phyloP scores from a whole-genome alignment of 2,888 invertebrate species.

The Apotomis capreana region DNA sequence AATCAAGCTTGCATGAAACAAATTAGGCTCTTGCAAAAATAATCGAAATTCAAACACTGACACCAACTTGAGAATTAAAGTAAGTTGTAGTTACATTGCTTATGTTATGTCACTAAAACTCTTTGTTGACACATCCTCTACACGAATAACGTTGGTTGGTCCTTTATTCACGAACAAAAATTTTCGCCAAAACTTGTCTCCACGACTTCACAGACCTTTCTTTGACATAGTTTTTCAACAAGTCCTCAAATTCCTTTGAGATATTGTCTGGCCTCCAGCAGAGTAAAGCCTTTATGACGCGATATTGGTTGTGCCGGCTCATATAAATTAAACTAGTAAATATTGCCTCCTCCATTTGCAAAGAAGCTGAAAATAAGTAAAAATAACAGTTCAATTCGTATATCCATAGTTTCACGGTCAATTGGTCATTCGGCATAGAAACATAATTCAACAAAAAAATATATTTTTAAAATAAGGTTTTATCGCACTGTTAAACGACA shows the following conservation, averaged over 20 bases:
- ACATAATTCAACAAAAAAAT: no score
- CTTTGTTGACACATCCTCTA: background rate
- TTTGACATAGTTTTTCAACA: slow-evolving; percentile 61
- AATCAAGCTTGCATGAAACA: background rate
- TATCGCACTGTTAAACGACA: no score
- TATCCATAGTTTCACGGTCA: no score
- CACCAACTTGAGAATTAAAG: no score
- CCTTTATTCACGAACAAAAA: slow-evolving; percentile 36
- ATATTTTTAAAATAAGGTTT: no score
- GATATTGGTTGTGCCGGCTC: slow-evolving; percentile 60
- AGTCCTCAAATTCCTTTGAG: slow-evolving; percentile 59
- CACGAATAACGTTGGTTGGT: background rate
- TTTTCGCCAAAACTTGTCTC: slow-evolving; percentile 57
- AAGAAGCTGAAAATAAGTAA: slow-evolving; percentile 55
- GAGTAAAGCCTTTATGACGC: slow-evolving; percentile 60
- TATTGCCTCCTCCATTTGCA: slow-evolving; percentile 67
- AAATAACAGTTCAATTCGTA: no score
- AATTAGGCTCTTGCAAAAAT: background rate
- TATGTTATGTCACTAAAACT: no score
- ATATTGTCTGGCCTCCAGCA: slow-evolving; percentile 61
- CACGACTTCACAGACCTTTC: slow-evolving; percentile 63
- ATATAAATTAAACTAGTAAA: slow-evolving; percentile 67
- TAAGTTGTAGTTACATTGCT: no score
- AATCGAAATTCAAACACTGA: background rate
- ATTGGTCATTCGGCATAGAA: no score